phyloP scores from a whole-genome alignment of 2,888 invertebrate genomes.

The Dicyrtoma fusca region DNA sequence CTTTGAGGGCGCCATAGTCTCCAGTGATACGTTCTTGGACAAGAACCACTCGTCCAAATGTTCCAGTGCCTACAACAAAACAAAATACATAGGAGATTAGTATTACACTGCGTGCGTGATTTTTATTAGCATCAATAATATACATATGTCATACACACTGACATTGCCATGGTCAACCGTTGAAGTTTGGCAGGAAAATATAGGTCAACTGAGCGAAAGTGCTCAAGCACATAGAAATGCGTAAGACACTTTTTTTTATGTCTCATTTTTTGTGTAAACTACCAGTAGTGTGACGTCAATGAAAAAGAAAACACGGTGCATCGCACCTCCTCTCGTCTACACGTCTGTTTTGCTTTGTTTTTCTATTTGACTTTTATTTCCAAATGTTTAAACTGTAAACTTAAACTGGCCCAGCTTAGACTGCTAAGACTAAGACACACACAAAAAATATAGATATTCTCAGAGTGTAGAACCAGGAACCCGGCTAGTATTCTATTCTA shows the following conservation, averaged over 20 bases:
- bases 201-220: background rate
- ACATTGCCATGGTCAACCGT: constrained; percentile 3
- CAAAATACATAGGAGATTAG: no score
- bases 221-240: no score
- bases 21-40: constrained; percentile 80
- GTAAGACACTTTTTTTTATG: no score
- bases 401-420: background rate
- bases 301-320: constrained; percentile 17
- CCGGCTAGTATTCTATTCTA: background rate
- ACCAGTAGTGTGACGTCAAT: constrained; percentile 26
- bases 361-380: background rate
- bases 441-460: constrained; percentile 1
- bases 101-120: background rate
- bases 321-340: constrained; percentile 13
- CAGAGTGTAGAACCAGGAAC: background rate
- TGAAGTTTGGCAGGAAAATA: background rate
- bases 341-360: constrained; percentile 6
- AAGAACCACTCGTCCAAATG: constrained; percentile 92
- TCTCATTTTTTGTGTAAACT: constrained; percentile 9
- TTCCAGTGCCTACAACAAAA: constrained; percentile 83
- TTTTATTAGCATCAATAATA: background rate
- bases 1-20: constrained; percentile 89
- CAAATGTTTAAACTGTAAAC: background rate
- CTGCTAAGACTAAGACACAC: background rate
- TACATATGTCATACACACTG: constrained; percentile 4